Conservation (phyloP, 2,797 vertebrate species). For the Podarcis siculus region DNA sequence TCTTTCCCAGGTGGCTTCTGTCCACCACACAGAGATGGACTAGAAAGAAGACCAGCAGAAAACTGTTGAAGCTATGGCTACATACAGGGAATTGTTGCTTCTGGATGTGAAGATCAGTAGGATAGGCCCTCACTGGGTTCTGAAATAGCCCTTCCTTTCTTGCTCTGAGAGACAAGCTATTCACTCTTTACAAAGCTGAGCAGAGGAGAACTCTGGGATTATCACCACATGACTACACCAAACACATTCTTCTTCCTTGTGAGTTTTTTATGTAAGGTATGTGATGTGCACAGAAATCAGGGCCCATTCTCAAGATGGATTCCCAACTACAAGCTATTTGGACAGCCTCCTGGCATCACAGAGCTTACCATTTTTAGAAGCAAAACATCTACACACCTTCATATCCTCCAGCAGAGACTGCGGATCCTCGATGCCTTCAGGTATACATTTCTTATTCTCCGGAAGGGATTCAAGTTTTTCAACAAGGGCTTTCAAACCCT, state of each 20-base stretch:
- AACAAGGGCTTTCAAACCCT: conserved; percentile 90
- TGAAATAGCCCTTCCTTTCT: not conserved
- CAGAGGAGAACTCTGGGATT: not conserved
- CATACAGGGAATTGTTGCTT: not conserved
- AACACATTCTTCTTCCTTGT: not conserved
- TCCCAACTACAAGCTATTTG: not conserved
- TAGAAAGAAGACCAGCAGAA: not conserved
- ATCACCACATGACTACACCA: not conserved
- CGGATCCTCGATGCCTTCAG: conserved; percentile 90
- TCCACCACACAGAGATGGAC: not conserved
- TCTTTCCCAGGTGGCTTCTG: not conserved
- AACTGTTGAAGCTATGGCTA: not conserved
- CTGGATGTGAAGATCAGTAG: not conserved
- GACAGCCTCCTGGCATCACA: not conserved
- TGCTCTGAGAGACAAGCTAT: not conserved
- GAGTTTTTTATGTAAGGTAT: not conserved
- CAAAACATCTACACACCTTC: conserved; percentile 83
- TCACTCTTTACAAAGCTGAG: not conserved
- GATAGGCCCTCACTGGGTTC: no score
- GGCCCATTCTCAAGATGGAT: not conserved
- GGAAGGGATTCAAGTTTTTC: conserved; percentile 96
- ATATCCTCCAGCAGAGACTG: conserved; percentile 92
- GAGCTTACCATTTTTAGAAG: not conserved
- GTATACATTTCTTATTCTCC: conserved; percentile 93
- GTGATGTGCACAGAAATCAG: no score